phyloP scores from a whole-genome alignment of 64 coral and sea anemone species.

The Actinia equina region DNA sequence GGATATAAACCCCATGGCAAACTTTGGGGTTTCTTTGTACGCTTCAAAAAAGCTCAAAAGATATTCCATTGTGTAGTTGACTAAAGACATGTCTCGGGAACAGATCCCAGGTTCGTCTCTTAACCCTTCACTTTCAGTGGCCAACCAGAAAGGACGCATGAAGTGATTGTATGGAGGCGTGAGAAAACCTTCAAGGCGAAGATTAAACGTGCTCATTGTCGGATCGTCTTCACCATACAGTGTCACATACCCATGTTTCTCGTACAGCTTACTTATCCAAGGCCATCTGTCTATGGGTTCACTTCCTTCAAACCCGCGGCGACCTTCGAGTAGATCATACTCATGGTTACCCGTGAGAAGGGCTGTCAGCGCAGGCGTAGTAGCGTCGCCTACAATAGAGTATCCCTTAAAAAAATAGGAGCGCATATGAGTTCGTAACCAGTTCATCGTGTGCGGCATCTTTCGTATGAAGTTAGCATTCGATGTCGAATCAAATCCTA shows the following conservation, averaged over 20 bases:
- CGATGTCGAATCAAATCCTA: conserved; percentile 44
- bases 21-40: conserved; percentile 42
- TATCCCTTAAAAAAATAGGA: not conserved
- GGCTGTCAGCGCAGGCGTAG: conserved; percentile 50
- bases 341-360: conserved; percentile 59
- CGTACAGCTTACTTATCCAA: conserved; percentile 64
- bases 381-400: conserved; percentile 55
- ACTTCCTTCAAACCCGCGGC: conserved; percentile 27
- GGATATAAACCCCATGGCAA: conserved; percentile 9
- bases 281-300: conserved; percentile 51
- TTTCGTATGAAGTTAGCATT: conserved; percentile 29
- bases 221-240: conserved; percentile 67
- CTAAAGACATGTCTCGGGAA: not conserved
- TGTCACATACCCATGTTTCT: conserved; percentile 56
- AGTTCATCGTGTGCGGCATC: conserved; percentile 24
- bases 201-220: conserved; percentile 52
- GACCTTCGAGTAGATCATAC: conserved; percentile 41
- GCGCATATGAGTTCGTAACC: not conserved
- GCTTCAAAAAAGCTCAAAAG: conserved; percentile 25
- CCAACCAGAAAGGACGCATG: conserved; percentile 36
- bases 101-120: not conserved
- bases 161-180: conserved; percentile 46
- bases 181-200: conserved; percentile 53
- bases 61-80: conserved; percentile 42
- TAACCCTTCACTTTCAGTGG: not conserved